These are phyloP conservation scores for Tupaia chinensis DNA, from an alignment of 2,113 vertebrate species.

Conservation along the genomic window DNA sequence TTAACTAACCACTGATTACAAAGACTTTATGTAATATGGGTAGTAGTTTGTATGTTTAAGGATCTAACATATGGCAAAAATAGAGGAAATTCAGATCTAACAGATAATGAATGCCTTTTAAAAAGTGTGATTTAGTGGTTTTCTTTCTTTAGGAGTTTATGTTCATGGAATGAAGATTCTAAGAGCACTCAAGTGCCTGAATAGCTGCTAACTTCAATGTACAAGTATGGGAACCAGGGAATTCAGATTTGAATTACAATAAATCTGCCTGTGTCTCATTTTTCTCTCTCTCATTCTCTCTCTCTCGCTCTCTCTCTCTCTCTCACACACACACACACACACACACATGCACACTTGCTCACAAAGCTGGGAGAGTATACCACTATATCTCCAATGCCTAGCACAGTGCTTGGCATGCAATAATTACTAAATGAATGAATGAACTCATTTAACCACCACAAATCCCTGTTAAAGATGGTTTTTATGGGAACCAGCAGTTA, in stretches of 20 bases:
- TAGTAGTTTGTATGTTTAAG: constrained; percentile 26
- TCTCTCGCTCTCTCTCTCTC: neutral
- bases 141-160: constrained; percentile 58
- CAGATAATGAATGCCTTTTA: constrained; percentile 14
- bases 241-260: constrained; percentile 45
- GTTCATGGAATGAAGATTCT: constrained; percentile 40
- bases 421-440: constrained; percentile 41
- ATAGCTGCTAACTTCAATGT: constrained; percentile 30
- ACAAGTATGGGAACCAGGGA: neutral
- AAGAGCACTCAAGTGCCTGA: neutral
- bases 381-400: constrained; percentile 13
- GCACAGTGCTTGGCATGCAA: constrained; percentile 6
- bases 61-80: constrained; percentile 45
- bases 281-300: neutral
- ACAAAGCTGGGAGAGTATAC: neutral
- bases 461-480: constrained; percentile 56
- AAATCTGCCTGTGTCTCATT: neutral
- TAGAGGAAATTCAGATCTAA: constrained; percentile 51
- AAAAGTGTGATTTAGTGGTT: constrained; percentile 24
- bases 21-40: constrained; percentile 37
- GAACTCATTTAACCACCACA: constrained; percentile 12
- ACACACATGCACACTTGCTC: neutral
- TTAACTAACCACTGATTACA: constrained; percentile 40
- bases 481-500: no score
- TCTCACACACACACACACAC: neutral